Evolutionary conservation across 2,888 invertebrate genomes (phyloP), one percentile per base, ranked within the genome.

Genomic region (Pristionchus japonicus): DNA sequence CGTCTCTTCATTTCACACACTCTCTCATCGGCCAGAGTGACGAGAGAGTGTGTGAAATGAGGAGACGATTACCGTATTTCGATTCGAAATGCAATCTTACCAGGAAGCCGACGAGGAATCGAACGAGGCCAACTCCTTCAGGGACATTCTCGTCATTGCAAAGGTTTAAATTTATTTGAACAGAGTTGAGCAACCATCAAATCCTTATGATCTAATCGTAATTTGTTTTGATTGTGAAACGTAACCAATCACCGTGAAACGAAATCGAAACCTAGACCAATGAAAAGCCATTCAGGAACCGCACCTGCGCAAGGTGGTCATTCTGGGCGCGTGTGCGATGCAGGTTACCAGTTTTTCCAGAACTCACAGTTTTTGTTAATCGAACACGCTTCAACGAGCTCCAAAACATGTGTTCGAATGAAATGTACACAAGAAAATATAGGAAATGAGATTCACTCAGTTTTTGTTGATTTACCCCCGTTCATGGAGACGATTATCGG

Each of bases 291-390:
- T 90, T 92, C 84, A 88, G 67, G 4, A 91, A 88, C 15, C 89
- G 1, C 91, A 93, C 77, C 90, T 93, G 0, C 89, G 93, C 17
- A 90, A 91, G 82, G 92, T 92, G 0, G 77, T 91, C 0, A 17
- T 92, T 9, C 87, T 92, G 15, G 89, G 92, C 15, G 89, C 87
- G 67, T 37, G 88, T 4, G 89, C 92, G 9, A 85, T 92, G 31
- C 92, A 86, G 74, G 61, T 74, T 43, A 3, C 1, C 3, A 9
- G 7, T 31, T 64, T n/a, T 64, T 1, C n/a, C n/a, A n/a, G n/a
- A n/a, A n/a, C 23, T 31, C 23, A 40, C n/a, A 3, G 23, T 17
- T 74, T 40, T 74, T 40, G 27, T 70, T n/a, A n/a, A n/a, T n/a
- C n/a, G n/a, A n/a, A n/a, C n/a, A n/a, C n/a, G n/a, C n/a, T n/a